Conservation (phyloP, 1,140 invertebrate genomes). For the Calephelis nemesis region DNA sequence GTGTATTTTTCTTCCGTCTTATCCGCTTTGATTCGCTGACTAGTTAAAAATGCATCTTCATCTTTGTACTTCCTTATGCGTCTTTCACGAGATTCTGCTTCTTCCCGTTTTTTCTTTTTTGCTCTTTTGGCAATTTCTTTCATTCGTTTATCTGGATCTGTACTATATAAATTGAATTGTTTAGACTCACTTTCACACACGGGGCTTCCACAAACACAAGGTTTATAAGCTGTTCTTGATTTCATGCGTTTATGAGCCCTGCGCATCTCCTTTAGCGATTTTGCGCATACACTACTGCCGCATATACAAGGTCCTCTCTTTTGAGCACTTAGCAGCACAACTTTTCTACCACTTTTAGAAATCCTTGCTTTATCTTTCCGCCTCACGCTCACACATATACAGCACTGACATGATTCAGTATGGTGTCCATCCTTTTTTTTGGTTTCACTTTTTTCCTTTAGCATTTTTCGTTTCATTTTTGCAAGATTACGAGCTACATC, state of each 20-base stretch:
- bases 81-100: constrained; percentile 18
- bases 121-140: constrained; percentile 21
- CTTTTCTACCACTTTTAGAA: constrained; percentile 8
- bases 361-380: constrained; percentile 20
- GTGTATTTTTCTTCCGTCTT: constrained; percentile 30
- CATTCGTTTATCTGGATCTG: constrained; percentile 16
- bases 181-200: constrained; percentile 33
- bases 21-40: constrained; percentile 28
- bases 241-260: not conserved
- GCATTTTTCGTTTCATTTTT: constrained; percentile 18
- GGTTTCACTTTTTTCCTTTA: not conserved
- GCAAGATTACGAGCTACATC: constrained; percentile 30
- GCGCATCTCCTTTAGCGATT: not conserved
- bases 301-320: constrained; percentile 2
- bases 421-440: constrained; percentile 14
- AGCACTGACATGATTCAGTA: constrained; percentile 30
- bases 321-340: not conserved
- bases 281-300: constrained; percentile 6
- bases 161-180: constrained; percentile 23
- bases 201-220: constrained; percentile 30
- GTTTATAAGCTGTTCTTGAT: not conserved
- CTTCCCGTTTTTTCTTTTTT: constrained; percentile 22
- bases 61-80: constrained; percentile 24
- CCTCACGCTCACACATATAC: constrained; percentile 28
- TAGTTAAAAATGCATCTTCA: constrained; percentile 25